phyloP scores from a whole-genome alignment of 2,888 invertebrate species.

The Stictocephala bisonia region DNA sequence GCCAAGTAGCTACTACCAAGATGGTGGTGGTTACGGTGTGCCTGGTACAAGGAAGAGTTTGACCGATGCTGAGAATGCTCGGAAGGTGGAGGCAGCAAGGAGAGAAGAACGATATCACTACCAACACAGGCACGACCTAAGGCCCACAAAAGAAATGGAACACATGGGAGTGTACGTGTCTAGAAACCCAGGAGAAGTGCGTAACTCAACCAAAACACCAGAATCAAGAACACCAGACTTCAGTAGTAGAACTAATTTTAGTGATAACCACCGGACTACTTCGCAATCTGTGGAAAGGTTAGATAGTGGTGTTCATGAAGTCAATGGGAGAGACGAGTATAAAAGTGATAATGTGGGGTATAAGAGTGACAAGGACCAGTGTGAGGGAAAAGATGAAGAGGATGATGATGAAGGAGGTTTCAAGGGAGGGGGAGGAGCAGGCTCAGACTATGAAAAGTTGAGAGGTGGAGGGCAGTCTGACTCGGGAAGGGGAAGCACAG shows the following conservation, averaged over 20 bases:
- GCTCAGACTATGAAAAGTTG: conserved; percentile 79
- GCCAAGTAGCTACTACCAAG: conserved; percentile 36
- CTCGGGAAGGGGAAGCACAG: conserved; percentile 83
- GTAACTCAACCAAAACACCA: conserved; percentile 5
- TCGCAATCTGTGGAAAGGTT: conserved; percentile 40
- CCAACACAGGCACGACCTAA: conserved; percentile 5
- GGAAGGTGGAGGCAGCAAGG: conserved; percentile 20
- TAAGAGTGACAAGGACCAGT: conserved; percentile 25
- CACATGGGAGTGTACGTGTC: conserved; percentile 46
- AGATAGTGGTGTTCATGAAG: conserved; percentile 1
- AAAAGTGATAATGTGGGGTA: neutral
- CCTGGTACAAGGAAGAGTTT: conserved; percentile 44
- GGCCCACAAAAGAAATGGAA: conserved; percentile 29
- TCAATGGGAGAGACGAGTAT: conserved; percentile 2
- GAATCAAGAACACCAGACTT: conserved; percentile 44
- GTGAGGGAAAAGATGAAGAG: conserved; percentile 37
- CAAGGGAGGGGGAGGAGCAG: conserved; percentile 63
- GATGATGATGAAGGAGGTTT: conserved; percentile 46
- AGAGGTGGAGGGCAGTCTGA: conserved; percentile 75
- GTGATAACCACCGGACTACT: conserved; percentile 9
- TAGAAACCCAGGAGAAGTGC: conserved; percentile 28
- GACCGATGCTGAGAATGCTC: conserved; percentile 43
- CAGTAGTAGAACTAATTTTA: conserved; percentile 30
- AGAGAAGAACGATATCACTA: conserved; percentile 19
- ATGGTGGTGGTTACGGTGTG: conserved; percentile 47